Conservation (phyloP, 2,113 vertebrate species). For the Dipodomys merriami region DNA sequence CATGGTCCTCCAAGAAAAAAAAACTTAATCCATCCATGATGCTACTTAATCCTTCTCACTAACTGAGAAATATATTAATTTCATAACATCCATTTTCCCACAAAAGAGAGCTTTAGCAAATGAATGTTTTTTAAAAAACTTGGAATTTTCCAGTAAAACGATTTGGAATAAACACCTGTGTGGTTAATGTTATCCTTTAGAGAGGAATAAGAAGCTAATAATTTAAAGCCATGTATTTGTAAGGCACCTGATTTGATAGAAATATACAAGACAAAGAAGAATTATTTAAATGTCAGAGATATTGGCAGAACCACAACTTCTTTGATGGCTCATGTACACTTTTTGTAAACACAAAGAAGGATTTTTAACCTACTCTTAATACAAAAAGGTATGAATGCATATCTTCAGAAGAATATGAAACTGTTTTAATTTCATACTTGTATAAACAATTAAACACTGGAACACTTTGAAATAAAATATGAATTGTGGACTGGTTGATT, state of each 20-base stretch:
- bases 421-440: not conserved
- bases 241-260: constrained; percentile 56
- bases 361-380: constrained; percentile 43
- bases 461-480: not conserved
- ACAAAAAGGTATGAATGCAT: not conserved
- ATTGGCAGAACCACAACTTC: not conserved
- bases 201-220: constrained; percentile 61
- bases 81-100: constrained; percentile 49
- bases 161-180: constrained; percentile 61
- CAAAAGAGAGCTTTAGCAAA: constrained; percentile 21
- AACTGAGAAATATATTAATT: constrained; percentile 43
- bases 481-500: not conserved
- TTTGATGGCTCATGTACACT: not conserved
- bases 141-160: constrained; percentile 53
- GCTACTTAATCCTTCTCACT: not conserved
- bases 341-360: not conserved
- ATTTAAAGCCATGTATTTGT: constrained; percentile 50
- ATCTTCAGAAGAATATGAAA: constrained; percentile 4
- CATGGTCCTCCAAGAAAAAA: not conserved
- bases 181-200: constrained; percentile 57
- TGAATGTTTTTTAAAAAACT: constrained; percentile 25
- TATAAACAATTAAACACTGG: not conserved
- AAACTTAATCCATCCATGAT: not conserved
- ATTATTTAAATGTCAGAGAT: constrained; percentile 50
- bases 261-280: constrained; percentile 7